A percentile compares a stretch with the other conserved stretches of the same genome.
phyloP scores from a whole-genome alignment of 2,888 invertebrate species.

The Actias luna region DNA sequence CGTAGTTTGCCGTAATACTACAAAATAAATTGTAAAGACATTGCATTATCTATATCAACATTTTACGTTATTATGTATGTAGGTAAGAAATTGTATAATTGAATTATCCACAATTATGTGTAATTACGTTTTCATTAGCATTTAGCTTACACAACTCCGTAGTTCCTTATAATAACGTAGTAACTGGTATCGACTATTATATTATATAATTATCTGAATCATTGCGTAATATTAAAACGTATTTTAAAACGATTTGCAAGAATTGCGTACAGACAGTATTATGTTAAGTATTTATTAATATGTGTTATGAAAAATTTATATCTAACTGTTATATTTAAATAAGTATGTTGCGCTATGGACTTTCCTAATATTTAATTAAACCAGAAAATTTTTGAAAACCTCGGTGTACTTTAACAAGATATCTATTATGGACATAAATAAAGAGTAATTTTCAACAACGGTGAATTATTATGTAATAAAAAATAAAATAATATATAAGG shows the following conservation, averaged over 20 bases:
- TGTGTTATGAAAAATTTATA: background rate
- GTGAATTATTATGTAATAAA: too few species aligned
- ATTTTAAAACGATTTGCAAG: background rate
- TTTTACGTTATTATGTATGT: background rate
- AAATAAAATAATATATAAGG: too few species aligned
- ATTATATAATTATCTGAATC: background rate
- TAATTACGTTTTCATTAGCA: background rate
- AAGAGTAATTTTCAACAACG: too few species aligned
- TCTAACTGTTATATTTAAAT: too few species aligned
- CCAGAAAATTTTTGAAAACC: background rate
- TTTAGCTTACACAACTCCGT: background rate
- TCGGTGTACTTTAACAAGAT: too few species aligned
- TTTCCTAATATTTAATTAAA: background rate
- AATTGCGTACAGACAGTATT: background rate
- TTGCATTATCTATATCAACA: background rate
- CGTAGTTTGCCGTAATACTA: too few species aligned
- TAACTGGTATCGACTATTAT: background rate
- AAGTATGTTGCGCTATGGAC: background rate
- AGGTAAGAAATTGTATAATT: constrained; percentile 3
- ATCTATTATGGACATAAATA: background rate
- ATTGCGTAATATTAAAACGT: background rate
- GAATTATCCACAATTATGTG: background rate
- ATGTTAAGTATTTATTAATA: background rate
- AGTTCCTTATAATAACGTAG: background rate
- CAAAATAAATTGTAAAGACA: background rate